These are phyloP conservation scores for Drosophila sproati DNA, from an alignment of 1,140 invertebrate genomes.

Conservation along the genomic window DNA sequence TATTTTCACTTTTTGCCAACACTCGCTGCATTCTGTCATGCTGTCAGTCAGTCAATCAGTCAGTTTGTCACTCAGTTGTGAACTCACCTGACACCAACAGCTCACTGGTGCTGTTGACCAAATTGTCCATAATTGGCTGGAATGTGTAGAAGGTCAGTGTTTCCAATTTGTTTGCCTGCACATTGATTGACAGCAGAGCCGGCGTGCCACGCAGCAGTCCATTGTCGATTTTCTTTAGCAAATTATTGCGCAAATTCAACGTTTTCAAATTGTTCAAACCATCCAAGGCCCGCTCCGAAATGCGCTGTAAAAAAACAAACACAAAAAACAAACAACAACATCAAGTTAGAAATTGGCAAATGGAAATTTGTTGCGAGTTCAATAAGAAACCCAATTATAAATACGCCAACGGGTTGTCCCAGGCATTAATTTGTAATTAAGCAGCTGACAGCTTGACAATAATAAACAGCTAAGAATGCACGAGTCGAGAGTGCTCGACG, in stretches of 20 bases:
- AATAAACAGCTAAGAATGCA: too few relatives aligned
- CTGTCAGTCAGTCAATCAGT: slow-evolving; percentile 16
- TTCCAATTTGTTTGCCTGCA: slow-evolving; percentile 89
- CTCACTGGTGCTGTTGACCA: slow-evolving; percentile 89
- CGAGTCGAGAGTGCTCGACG: too few relatives aligned
- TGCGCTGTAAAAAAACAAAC: slow-evolving; percentile 84
- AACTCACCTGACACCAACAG: slow-evolving; percentile 91
- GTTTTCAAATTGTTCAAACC: slow-evolving; percentile 89
- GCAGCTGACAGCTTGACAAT: too few relatives aligned
- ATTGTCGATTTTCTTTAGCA: slow-evolving; percentile 87
- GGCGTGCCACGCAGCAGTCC: slow-evolving; percentile 88
- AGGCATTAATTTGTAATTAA: too few relatives aligned
- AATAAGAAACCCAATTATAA: too few relatives aligned
- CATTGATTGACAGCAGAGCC: slow-evolving; percentile 89
- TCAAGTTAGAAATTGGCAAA: background rate
- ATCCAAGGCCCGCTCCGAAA: slow-evolving; percentile 89
- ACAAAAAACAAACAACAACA: background rate
- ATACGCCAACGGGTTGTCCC: too few relatives aligned
- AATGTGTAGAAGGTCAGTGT: slow-evolving; percentile 90
- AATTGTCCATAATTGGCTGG: slow-evolving; percentile 89
- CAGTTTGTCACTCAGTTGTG: slow-evolving; percentile 47
- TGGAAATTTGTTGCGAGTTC: slow-evolving; percentile 11
- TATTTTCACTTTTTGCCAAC: slow-evolving; percentile 26
- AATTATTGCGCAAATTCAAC: slow-evolving; percentile 90
- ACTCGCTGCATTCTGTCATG: slow-evolving; percentile 37